Evolutionary conservation across 1,140 invertebrate genomes (phyloP).

Genomic region (Lamellibrachia luymesi): DNA sequence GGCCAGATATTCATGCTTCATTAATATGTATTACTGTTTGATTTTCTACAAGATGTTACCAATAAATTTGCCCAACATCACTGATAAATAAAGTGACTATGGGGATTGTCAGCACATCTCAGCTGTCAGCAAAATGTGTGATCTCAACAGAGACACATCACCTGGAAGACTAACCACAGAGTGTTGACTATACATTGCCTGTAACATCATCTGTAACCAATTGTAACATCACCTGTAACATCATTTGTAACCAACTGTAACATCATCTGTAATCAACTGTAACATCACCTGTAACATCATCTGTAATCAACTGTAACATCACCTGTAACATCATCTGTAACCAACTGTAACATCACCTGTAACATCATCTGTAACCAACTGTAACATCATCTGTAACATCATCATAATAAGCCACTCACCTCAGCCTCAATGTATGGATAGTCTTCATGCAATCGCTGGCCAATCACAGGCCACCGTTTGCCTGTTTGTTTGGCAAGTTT

Average conservation of each 20-base stretch:
- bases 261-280: background rate
- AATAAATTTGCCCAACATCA: too few species aligned
- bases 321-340: too few species aligned
- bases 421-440: slow-evolving; percentile 99
- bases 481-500: slow-evolving; percentile 94
- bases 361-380: background rate
- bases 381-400: background rate
- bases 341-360: background rate
- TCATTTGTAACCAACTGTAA: background rate
- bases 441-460: slow-evolving; percentile 92
- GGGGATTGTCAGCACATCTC: background rate
- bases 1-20: too few species aligned
- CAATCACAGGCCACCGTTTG: slow-evolving; percentile 92
- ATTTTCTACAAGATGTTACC: too few species aligned
- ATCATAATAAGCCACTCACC: slow-evolving; percentile 59
- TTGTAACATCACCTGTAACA: background rate
- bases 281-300: background rate
- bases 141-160: background rate
- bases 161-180: too few species aligned
- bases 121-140: background rate
- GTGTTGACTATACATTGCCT: too few species aligned
- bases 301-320: background rate
- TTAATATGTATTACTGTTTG: too few species aligned
- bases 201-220: too few species aligned
- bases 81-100: background rate